A percentile compares a stretch with the other conserved stretches of the same genome.
Evolutionary conservation across 1,140 invertebrate genomes (phyloP).

Genomic region (Chionoecetes opilio): DNA sequence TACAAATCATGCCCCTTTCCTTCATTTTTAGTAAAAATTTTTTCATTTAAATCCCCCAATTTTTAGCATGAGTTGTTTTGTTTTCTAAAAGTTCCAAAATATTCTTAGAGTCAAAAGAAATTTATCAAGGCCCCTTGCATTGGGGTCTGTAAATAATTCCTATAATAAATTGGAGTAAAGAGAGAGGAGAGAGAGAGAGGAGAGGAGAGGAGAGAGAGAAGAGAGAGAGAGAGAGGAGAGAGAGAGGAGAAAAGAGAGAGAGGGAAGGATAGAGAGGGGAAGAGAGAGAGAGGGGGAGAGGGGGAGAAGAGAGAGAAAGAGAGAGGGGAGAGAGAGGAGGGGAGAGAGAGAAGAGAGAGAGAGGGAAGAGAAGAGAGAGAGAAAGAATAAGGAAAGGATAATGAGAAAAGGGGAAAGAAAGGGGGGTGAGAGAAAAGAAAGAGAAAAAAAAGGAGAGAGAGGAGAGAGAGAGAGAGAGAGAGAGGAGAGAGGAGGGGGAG

Average conservation of each 20-base stretch:
- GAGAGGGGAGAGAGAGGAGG: not conserved
- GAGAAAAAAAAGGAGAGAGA: not conserved
- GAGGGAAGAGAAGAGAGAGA: not conserved
- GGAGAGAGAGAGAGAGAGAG: constrained; percentile 15
- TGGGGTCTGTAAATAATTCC: no score
- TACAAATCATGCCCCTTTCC: no score
- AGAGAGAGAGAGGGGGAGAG: not conserved
- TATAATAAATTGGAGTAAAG: no score
- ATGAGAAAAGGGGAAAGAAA: not conserved
- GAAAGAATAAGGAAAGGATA: no score
- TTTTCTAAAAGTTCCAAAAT: no score
- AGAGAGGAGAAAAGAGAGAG: not conserved
- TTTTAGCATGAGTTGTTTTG: no score
- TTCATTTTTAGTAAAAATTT: no score
- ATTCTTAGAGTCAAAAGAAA: no score
- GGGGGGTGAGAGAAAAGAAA: not conserved
- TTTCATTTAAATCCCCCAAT: no score
- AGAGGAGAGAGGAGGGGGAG: not conserved
- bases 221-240: not conserved
- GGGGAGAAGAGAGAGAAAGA: not conserved
- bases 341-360: not conserved
- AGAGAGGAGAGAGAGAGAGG: not conserved
- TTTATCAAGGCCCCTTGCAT: no score
- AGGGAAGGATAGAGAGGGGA: not conserved
- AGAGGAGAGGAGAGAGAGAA: no score